Evolutionary conservation across 2,797 vertebrate species (phyloP).

Genomic region (Tachyglossus aculeatus): DNA sequence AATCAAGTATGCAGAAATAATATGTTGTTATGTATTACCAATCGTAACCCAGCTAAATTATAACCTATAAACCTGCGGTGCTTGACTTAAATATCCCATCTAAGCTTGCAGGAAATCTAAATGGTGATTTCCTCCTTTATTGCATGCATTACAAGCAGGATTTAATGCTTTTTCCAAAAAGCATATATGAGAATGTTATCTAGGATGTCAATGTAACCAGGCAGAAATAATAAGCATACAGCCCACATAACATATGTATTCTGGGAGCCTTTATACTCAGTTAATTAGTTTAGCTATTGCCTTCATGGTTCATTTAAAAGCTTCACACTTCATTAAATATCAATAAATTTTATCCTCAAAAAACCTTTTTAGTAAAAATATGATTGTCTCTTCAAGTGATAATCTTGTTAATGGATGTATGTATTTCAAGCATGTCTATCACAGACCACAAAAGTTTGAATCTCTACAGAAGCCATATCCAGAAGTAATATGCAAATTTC

Average conservation of each 20-base stretch:
- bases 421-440: slow-evolving; percentile 65
- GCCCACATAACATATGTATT: slow-evolving; percentile 69
- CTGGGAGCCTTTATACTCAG: slow-evolving; percentile 78
- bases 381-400: slow-evolving; percentile 61
- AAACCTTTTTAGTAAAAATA: slow-evolving; percentile 67
- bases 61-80: slow-evolving; percentile 51
- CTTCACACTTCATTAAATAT: slow-evolving; percentile 85
- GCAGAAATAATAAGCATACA: slow-evolving; percentile 67
- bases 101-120: slow-evolving; percentile 46
- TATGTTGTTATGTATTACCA: slow-evolving; percentile 39
- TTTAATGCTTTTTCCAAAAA: slow-evolving; percentile 47
- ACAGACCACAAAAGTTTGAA: slow-evolving; percentile 44
- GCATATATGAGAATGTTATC: slow-evolving; percentile 39
- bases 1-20: slow-evolving; percentile 53
- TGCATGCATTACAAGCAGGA: slow-evolving; percentile 19
- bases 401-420: slow-evolving; percentile 72
- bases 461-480: slow-evolving; percentile 35
- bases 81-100: slow-evolving; percentile 49
- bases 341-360: slow-evolving; percentile 75
- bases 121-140: slow-evolving; percentile 48
- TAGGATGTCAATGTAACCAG: slow-evolving; percentile 61
- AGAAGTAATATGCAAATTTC: slow-evolving; percentile 54
- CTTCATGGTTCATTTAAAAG: slow-evolving; percentile 78
- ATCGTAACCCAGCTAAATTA: slow-evolving; percentile 47
- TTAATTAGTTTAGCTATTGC: slow-evolving; percentile 84